phyloP scores from a whole-genome alignment of 1,140 invertebrate species.

The Gryon sp. region DNA sequence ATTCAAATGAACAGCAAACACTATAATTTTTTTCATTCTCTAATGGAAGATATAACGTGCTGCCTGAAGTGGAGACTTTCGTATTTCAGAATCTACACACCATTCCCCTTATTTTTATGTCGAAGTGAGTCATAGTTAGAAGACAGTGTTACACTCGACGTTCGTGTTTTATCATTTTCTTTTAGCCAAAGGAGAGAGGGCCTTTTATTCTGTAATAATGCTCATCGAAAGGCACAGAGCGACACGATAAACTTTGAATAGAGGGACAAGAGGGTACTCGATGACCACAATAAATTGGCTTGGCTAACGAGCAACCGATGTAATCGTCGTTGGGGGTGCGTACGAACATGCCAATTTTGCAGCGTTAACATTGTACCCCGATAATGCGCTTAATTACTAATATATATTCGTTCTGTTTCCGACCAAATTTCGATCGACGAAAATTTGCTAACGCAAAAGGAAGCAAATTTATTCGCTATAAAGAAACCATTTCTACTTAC shows the following conservation, averaged over 20 bases:
- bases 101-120: neutral
- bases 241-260: conserved; percentile 55
- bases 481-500: conserved; percentile 17
- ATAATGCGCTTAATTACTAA: conserved; percentile 52
- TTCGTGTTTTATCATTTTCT: conserved; percentile 59
- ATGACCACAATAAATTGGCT: conserved; percentile 61
- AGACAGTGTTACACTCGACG: conserved; percentile 17
- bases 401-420: conserved; percentile 28
- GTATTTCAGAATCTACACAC: neutral
- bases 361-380: conserved; percentile 31
- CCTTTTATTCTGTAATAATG: conserved; percentile 57
- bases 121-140: conserved; percentile 31
- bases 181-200: conserved; percentile 17
- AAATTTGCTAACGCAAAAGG: conserved; percentile 18
- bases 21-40: no score
- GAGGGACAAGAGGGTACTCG: conserved; percentile 53
- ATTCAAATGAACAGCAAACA: no score
- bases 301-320: conserved; percentile 56
- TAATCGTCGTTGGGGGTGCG: conserved; percentile 52
- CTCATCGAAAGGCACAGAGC: conserved; percentile 20
- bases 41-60: no score
- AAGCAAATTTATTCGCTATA: conserved; percentile 20
- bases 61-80: neutral
- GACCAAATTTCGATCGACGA: neutral
- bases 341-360: conserved; percentile 42